Base-by-base conservation (phyloP, 2,888 invertebrate species). In the Pogonocherus hispidulus region DNA sequence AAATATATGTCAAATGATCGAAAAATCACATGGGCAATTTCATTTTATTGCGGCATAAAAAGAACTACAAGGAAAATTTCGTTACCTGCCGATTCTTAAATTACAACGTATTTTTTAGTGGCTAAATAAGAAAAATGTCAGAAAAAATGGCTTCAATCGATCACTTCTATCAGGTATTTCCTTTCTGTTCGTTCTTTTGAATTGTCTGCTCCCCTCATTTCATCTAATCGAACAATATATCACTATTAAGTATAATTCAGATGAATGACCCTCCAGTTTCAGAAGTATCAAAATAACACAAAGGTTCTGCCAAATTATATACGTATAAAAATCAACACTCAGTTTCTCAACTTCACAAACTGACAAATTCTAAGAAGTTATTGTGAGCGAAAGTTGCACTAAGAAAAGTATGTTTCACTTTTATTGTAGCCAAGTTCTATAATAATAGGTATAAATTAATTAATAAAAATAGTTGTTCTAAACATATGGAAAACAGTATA, bases 181-280 rank as follows among this genome's bases (percentile, higher is more conserved):
- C 27, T 27, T 8, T 8, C 27, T 27, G 27, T 27, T 16, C 41
- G 14, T 14, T 41, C n/a, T 41, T n/a, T 16, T 3, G 27, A 27
- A 5, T 27, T 27, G 27, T 27, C 8, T 27, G 27, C 27, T 27
- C 8, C 8, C 27, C 27, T 27, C 27, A 8, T 27, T 8, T 27
- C 27, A 27, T 27, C 27, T 27, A 27, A 41, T 41, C 41, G 11
- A n/a, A 41, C 41, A 9, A 41, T 41, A 41, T 41, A 41, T 41
- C 41, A 41, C 41, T 9, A 41, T 41, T 41, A n/a, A 41, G 41
- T n/a, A 41, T 41, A 41, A 41, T 41, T 41, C 41, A 41, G 41
- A 41, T n/a, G 11, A 41, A 41, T 41, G 41, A 5, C 9, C 14
- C 14, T 41, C n/a, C 11, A n/a, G 3, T 9, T 41, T 41, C 14